phyloP scores from a whole-genome alignment of 2,113 vertebrate species.

The Caloenas nicobarica region DNA sequence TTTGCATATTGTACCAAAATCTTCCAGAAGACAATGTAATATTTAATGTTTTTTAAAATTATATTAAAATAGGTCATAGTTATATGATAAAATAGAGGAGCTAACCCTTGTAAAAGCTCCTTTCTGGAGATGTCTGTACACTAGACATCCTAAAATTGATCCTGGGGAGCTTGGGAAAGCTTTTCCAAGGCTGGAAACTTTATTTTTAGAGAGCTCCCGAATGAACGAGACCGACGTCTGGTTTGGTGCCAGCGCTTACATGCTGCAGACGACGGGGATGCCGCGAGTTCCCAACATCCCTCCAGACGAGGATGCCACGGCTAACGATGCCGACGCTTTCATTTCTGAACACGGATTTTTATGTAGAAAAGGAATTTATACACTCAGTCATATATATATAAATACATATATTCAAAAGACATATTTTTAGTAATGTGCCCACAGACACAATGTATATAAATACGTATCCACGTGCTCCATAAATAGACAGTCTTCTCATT shows the following conservation, averaged over 20 bases:
- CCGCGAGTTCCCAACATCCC: not conserved
- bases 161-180: not conserved
- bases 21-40: not conserved
- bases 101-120: not conserved
- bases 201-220: not conserved
- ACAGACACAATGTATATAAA: not conserved
- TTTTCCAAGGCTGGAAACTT: not conserved
- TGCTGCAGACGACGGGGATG: not conserved
- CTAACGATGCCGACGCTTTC: accelerated
- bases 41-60: not conserved
- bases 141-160: not conserved
- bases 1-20: not conserved
- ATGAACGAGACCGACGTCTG: not conserved
- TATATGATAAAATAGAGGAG: not conserved
- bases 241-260: not conserved
- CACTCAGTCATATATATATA: not conserved
- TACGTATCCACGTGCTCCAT: accelerated
- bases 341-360: not conserved
- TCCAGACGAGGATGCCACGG: not conserved
- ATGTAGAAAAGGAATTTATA: not conserved
- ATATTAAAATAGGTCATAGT: not conserved
- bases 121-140: accelerated
- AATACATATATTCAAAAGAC: not conserved
- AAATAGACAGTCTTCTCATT: not conserved
- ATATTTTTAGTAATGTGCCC: not conserved